phyloP scores from a whole-genome alignment of 1,140 invertebrate species.

The Drosophila ironensis region DNA sequence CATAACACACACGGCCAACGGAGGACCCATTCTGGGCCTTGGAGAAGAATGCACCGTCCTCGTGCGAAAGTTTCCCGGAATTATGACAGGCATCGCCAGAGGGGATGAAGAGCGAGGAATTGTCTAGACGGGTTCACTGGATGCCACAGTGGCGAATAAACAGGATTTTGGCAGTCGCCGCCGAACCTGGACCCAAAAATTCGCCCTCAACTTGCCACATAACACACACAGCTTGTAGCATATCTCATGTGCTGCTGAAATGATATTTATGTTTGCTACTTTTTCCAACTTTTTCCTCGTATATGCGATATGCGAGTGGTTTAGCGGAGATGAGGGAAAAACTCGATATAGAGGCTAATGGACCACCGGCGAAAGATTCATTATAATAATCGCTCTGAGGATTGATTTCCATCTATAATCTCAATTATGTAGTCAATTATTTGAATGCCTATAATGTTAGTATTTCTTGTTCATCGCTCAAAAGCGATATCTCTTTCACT shows the following conservation, averaged over 20 bases:
- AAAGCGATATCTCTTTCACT: too few relatives aligned
- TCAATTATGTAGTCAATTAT: too few relatives aligned
- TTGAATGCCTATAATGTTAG: too few relatives aligned
- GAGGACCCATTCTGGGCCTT: background rate
- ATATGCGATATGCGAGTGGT: background rate
- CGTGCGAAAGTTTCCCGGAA: slow-evolving; percentile 27
- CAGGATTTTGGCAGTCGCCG: slow-evolving; percentile 22
- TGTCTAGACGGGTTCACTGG: slow-evolving; percentile 16
- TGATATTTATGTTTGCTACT: background rate
- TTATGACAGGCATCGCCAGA: background rate
- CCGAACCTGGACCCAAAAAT: background rate
- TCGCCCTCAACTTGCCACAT: background rate
- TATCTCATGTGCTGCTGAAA: background rate
- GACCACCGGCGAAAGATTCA: too few relatives aligned
- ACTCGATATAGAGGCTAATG: background rate
- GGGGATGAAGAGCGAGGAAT: background rate
- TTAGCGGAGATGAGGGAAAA: background rate
- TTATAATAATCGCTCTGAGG: too few relatives aligned
- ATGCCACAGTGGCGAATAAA: slow-evolving; percentile 19
- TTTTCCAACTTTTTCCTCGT: background rate
- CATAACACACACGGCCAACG: slow-evolving; percentile 41
- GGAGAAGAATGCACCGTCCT: slow-evolving; percentile 9
- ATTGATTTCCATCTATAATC: too few relatives aligned
- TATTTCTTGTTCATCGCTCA: too few relatives aligned
- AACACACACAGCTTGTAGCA: background rate